Evolutionary conservation across 64 coral and sea anemone genomes (phyloP).

Genomic region (Dendrophyllia cribrosa): DNA sequence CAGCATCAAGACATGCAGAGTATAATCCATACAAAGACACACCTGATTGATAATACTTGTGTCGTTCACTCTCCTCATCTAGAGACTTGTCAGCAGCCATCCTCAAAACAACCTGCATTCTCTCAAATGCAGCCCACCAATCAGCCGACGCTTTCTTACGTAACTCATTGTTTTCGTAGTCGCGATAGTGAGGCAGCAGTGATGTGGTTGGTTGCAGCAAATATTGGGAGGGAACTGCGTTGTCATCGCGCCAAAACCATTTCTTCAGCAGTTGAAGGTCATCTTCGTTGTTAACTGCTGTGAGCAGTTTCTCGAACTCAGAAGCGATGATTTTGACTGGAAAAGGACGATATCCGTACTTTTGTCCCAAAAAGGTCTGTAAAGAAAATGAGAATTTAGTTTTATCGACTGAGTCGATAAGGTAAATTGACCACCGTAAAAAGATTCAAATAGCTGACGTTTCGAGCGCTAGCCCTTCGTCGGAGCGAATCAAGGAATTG

Average conservation of each 20-base stretch:
- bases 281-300: slow-evolving; percentile 50
- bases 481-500: too few species aligned
- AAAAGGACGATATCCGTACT: slow-evolving; percentile 98
- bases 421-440: too few species aligned
- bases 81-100: slow-evolving; percentile 69
- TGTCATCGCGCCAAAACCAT: slow-evolving; percentile 89
- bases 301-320: slow-evolving; percentile 77
- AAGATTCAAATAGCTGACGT: too few species aligned
- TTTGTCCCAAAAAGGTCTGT: slow-evolving; percentile 97
- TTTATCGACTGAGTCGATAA: too few species aligned
- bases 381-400: not conserved
- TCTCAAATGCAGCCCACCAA: slow-evolving; percentile 90
- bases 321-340: slow-evolving; percentile 70
- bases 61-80: slow-evolving; percentile 28
- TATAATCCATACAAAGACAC: not conserved
- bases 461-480: too few species aligned
- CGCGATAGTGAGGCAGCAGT: slow-evolving; percentile 75
- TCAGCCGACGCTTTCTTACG: slow-evolving; percentile 81
- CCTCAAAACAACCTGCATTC: slow-evolving; percentile 84
- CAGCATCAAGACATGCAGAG: too few species aligned
- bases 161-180: slow-evolving; percentile 64
- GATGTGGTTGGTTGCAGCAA: slow-evolving; percentile 91
- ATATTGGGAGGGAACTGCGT: slow-evolving; percentile 79
- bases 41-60: slow-evolving; percentile 95
- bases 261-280: slow-evolving; percentile 63